Evolutionary conservation across 1,140 invertebrate genomes (phyloP).

Genomic region (Charaxes varanes): DNA sequence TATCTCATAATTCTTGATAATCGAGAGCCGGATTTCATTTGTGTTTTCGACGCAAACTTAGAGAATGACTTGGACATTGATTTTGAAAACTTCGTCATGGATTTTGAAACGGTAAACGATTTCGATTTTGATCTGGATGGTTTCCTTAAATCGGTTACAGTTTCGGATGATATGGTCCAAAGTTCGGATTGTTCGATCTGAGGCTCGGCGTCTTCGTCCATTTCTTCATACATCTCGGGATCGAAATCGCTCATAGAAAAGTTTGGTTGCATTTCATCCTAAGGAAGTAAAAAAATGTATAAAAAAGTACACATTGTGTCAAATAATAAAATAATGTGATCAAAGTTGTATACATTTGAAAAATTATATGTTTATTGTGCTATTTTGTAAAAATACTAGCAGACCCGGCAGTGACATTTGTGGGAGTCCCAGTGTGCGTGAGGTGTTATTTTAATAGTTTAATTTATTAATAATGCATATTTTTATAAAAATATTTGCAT

Average conservation of each 20-base stretch:
- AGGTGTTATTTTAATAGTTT: too few species aligned
- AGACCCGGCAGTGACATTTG: too few species aligned
- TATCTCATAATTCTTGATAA: conserved; percentile 23
- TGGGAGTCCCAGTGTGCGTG: too few species aligned
- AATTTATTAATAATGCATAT: too few species aligned
- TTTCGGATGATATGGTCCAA: conserved; percentile 32
- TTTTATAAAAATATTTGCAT: conserved; percentile 7
- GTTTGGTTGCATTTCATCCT: conserved; percentile 12
- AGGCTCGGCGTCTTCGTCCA: conserved; percentile 14
- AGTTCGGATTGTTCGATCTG: conserved; percentile 31
- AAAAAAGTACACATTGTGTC: too few species aligned
- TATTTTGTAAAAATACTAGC: too few species aligned
- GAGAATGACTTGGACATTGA: conserved; percentile 36
- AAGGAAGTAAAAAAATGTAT: conserved; percentile 1
- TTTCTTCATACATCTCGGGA: conserved; percentile 25
- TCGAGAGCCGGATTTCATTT: conserved; percentile 20
- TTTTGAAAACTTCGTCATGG: conserved; percentile 16
- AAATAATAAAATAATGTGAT: conserved; percentile 2
- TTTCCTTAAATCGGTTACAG: conserved; percentile 23
- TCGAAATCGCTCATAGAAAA: conserved; percentile 44
- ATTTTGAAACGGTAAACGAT: conserved; percentile 7
- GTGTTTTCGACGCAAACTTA: conserved; percentile 23
- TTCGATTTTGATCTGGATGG: conserved; percentile 33
- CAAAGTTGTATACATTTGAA: neutral
- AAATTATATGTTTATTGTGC: neutral